These are phyloP conservation scores for Spinibarbus caldwelli DNA, from an alignment of 2,797 vertebrate species.

Conservation along the genomic window DNA sequence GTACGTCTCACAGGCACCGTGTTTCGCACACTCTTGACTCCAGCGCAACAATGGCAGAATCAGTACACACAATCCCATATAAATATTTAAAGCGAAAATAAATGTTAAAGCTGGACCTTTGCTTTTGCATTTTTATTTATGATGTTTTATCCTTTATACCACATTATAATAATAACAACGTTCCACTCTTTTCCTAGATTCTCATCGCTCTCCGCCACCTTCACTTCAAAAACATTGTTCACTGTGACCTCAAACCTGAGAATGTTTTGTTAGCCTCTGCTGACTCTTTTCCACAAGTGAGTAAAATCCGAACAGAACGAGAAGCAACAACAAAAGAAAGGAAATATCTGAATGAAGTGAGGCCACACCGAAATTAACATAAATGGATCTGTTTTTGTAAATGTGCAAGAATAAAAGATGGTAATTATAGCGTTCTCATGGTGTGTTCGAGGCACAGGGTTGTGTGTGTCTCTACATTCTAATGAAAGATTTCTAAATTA, in stretches of 20 bases:
- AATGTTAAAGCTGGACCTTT: neutral
- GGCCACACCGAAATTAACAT: constrained; percentile 54
- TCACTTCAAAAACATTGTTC: constrained; percentile 98
- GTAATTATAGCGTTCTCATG: constrained; percentile 59
- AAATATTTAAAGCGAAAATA: neutral
- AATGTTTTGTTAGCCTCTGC: constrained; percentile 93
- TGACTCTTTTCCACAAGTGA: constrained; percentile 94
- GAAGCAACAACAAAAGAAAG: constrained; percentile 34
- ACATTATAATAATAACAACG: neutral
- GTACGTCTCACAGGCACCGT: constrained; percentile 69
- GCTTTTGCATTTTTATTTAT: constrained; percentile 9
- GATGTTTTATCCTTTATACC: constrained; percentile 38
- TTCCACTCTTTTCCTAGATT: constrained; percentile 76
- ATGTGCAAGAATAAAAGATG: constrained; percentile 58
- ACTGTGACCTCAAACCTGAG: constrained; percentile 97
- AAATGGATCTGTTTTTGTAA: constrained; percentile 59
- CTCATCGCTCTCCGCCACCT: constrained; percentile 94
- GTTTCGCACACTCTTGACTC: neutral
- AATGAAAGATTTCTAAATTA: constrained; percentile 65
- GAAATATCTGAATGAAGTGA: constrained; percentile 42
- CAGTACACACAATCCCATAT: constrained; percentile 13
- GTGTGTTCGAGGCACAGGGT: constrained; percentile 41
- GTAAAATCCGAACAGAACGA: constrained; percentile 52
- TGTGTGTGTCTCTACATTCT: constrained; percentile 55
- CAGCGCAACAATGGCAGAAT: neutral